phyloP scores from a whole-genome alignment of 2,797 vertebrate species.

The Parauchenoglanis punctatus region DNA sequence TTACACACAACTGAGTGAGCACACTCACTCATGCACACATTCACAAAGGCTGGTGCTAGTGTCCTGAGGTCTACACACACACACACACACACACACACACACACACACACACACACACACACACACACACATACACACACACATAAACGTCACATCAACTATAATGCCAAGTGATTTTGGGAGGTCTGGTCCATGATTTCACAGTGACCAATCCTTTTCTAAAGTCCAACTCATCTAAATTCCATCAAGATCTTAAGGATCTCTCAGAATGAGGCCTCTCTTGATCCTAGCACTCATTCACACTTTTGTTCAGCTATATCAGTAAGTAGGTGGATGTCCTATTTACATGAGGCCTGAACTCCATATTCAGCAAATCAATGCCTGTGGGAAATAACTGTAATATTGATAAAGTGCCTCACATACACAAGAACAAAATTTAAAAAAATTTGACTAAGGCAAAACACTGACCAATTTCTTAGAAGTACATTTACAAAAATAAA shows the following conservation, averaged over 20 bases:
- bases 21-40: conserved; percentile 29
- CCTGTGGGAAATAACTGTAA: neutral
- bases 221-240: conserved; percentile 59
- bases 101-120: conserved; percentile 49
- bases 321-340: conserved; percentile 32
- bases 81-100: conserved; percentile 31
- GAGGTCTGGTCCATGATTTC: conserved; percentile 64
- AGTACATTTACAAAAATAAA: neutral
- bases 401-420: neutral
- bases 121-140: conserved; percentile 48
- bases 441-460: neutral
- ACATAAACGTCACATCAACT: conserved; percentile 38
- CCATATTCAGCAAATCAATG: neutral
- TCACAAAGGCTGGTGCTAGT: conserved; percentile 58
- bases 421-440: neutral
- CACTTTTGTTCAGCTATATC: conserved; percentile 53
- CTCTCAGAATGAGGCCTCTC: conserved; percentile 45
- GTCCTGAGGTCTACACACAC: conserved; percentile 31
- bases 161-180: conserved; percentile 44
- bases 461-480: neutral
- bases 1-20: conserved; percentile 65
- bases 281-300: conserved; percentile 33
- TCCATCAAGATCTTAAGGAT: conserved; percentile 63
- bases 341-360: neutral
- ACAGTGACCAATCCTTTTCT: conserved; percentile 48